These are phyloP conservation scores for Brachypterus glaber DNA, from an alignment of 2,888 invertebrate genomes.

Conservation along the genomic window DNA sequence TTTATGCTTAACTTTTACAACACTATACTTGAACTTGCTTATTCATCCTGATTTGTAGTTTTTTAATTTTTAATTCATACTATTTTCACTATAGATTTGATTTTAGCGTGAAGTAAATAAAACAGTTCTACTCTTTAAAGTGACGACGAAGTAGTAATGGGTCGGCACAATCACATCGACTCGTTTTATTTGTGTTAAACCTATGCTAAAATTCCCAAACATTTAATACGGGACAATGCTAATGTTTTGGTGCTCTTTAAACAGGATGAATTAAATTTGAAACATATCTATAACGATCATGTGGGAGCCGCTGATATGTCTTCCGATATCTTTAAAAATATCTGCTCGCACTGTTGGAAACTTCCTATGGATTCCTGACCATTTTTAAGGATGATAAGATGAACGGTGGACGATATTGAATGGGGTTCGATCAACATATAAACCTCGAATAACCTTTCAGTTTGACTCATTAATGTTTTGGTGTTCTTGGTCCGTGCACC, in stretches of 20 bases:
- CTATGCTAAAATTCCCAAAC: conserved; percentile 11
- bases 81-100: too few relatives aligned
- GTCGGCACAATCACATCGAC: conserved; percentile 9
- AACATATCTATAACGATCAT: conserved; percentile 10
- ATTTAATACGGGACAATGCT: conserved; percentile 13
- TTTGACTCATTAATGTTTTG: too few relatives aligned
- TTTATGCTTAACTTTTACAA: too few relatives aligned
- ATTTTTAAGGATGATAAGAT: conserved; percentile 3
- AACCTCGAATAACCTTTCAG: conserved; percentile 9
- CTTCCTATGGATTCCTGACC: neutral
- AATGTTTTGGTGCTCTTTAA: conserved; percentile 14
- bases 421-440: conserved; percentile 4
- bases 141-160: too few relatives aligned
- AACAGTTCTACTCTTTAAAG: too few relatives aligned
- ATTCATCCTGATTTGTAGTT: too few relatives aligned
- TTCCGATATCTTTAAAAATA: conserved; percentile 4
- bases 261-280: conserved; percentile 12
- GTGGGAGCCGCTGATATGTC: conserved; percentile 11
- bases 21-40: too few relatives aligned
- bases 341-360: conserved; percentile 7
- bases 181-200: conserved; percentile 9
- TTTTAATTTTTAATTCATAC: too few relatives aligned
- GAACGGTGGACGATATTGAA: conserved; percentile 2
- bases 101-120: too few relatives aligned
- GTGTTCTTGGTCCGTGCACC: too few relatives aligned